A percentile compares a stretch with the other conserved stretches of the same genome.
These are phyloP conservation scores for Brachyhypopomus gauderio DNA, from an alignment of 2,113 vertebrate genomes.

Conservation along the genomic window DNA sequence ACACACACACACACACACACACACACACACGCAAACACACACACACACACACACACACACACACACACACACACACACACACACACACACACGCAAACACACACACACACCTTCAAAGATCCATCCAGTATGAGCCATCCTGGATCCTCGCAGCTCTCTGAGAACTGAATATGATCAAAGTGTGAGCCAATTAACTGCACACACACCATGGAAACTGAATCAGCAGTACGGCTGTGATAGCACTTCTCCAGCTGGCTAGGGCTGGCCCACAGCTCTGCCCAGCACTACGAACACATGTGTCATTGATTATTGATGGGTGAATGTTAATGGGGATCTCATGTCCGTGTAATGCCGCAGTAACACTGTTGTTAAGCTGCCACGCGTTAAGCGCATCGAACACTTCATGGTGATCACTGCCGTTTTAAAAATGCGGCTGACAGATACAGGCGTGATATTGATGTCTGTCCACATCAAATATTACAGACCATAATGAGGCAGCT, in stretches of 20 bases:
- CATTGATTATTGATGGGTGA: conserved; percentile 35
- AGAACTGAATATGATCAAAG: conserved; percentile 45
- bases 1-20: neutral
- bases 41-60: neutral
- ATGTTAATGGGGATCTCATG: conserved; percentile 1
- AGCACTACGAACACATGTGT: conserved; percentile 32
- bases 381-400: neutral
- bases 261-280: neutral
- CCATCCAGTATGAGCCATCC: conserved; percentile 21
- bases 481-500: neutral
- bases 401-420: neutral
- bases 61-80: conserved; percentile 24
- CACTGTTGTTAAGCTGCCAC: no score
- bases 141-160: conserved; percentile 13
- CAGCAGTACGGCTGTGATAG: conserved; percentile 33
- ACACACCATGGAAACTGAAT: conserved; percentile 39
- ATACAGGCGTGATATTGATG: conserved; percentile 7
- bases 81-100: conserved; percentile 29
- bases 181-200: conserved; percentile 37
- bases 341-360: neutral
- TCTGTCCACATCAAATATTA: neutral
- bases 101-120: conserved; percentile 39
- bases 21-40: neutral
- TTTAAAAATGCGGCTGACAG: neutral
- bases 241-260: conserved; percentile 1